Evolutionary conservation across 1,140 invertebrate species (phyloP).

Genomic region (Drosophila murphyi): DNA sequence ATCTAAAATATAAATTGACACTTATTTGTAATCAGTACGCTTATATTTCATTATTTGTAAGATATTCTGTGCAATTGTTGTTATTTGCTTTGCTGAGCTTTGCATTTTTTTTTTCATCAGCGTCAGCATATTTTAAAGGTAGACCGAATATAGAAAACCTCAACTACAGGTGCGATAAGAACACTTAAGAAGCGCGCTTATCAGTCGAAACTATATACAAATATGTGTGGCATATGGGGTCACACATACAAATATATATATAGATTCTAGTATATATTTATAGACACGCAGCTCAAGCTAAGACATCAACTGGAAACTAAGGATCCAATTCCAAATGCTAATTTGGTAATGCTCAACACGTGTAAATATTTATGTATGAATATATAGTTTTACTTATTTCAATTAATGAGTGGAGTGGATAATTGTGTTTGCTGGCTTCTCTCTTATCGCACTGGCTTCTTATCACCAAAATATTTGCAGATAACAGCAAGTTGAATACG

Average conservation of each 20-base stretch:
- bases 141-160: conserved; percentile 25
- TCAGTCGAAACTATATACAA: conserved; percentile 29
- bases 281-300: conserved; percentile 22
- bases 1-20: conserved; percentile 63
- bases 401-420: neutral
- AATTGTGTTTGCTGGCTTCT: conserved; percentile 32
- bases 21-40: conserved; percentile 70
- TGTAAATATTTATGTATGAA: neutral
- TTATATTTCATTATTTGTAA: conserved; percentile 65
- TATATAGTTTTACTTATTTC: neutral
- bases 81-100: conserved; percentile 56
- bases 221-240: neutral
- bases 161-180: conserved; percentile 49
- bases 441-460: conserved; percentile 52
- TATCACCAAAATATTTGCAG: conserved; percentile 43
- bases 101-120: conserved; percentile 28
- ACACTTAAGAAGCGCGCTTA: conserved; percentile 35
- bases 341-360: neutral
- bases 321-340: neutral
- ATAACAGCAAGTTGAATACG: conserved; percentile 61
- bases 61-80: conserved; percentile 44
- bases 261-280: neutral
- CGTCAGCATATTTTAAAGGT: conserved; percentile 70
- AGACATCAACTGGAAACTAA: neutral
- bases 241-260: neutral